These are phyloP conservation scores for Gymnothorax javanicus DNA, from an alignment of 2,797 vertebrate species.

Conservation along the genomic window DNA sequence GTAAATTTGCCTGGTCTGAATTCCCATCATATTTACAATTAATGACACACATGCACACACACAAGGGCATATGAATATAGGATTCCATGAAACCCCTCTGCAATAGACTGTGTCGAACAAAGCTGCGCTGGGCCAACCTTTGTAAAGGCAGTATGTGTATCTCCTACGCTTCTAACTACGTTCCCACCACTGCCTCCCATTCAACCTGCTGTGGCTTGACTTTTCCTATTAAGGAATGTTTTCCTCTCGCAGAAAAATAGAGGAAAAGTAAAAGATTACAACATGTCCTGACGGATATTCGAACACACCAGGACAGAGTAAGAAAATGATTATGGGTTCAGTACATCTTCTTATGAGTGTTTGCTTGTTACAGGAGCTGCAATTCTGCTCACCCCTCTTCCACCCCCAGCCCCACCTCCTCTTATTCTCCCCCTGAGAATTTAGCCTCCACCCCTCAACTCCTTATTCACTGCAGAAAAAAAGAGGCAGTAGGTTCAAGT, in stretches of 20 bases:
- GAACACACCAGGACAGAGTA: neutral
- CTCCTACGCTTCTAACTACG: neutral
- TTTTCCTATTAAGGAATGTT: neutral
- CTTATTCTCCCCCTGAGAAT: conserved; percentile 50
- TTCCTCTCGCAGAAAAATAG: neutral
- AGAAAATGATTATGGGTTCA: conserved; percentile 30
- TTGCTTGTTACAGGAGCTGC: conserved; percentile 20
- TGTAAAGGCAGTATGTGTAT: neutral
- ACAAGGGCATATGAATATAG: neutral
- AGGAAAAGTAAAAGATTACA: neutral
- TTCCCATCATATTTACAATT: neutral
- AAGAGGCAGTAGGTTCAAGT: conserved; percentile 61
- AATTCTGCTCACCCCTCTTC: neutral
- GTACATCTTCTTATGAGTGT: conserved; percentile 7
- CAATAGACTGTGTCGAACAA: neutral
- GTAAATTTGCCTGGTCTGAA: neutral
- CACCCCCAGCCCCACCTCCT: neutral
- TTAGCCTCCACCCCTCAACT: conserved; percentile 41
- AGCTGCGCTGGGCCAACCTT: neutral
- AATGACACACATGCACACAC: conserved; percentile 1
- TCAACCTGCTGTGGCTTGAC: neutral
- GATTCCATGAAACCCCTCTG: neutral
- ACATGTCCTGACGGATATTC: neutral
- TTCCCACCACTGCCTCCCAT: neutral
- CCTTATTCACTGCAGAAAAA: conserved; percentile 31